A percentile compares a stretch with the other conserved stretches of the same genome.
These are phyloP conservation scores for Rapana venosa DNA, from an alignment of 2,888 invertebrate species.

Conservation along the genomic window DNA sequence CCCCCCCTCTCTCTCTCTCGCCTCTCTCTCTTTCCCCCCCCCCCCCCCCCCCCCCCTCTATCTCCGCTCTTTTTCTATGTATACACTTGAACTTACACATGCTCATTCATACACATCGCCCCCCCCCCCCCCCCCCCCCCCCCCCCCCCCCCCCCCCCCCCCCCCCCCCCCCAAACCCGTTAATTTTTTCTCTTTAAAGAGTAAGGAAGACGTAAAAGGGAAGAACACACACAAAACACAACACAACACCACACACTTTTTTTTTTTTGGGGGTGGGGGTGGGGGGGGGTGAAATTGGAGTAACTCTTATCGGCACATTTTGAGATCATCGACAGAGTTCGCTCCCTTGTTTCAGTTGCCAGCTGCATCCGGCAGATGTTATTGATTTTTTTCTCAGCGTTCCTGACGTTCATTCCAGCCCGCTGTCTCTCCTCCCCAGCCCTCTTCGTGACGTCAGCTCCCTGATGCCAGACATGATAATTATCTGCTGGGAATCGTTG, in stretches of 20 bases:
- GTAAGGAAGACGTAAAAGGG: too few relatives aligned
- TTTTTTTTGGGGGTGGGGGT: too few relatives aligned
- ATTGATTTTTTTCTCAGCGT: background rate
- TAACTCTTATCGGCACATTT: background rate
- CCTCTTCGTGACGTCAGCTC: constrained; percentile 2
- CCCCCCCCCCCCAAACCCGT: background rate
- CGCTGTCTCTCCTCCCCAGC: too few relatives aligned
- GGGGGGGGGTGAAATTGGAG: too few relatives aligned
- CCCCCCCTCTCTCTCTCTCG: background rate
- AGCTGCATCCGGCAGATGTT: background rate
- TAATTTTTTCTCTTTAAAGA: background rate
- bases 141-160: background rate
- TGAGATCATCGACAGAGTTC: background rate
- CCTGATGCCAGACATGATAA: constrained; percentile 21
- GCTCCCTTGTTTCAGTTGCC: background rate
- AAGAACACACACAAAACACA: too few relatives aligned
- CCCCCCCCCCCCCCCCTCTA: too few relatives aligned
- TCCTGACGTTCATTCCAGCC: background rate
- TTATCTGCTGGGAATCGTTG: background rate
- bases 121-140: background rate
- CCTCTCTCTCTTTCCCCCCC: too few relatives aligned
- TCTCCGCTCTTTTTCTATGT: background rate
- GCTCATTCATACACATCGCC: background rate
- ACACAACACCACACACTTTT: too few relatives aligned
- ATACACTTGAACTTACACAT: too few relatives aligned